phyloP scores from a whole-genome alignment of 2,888 invertebrate species.

The Chloromyia formosa region DNA sequence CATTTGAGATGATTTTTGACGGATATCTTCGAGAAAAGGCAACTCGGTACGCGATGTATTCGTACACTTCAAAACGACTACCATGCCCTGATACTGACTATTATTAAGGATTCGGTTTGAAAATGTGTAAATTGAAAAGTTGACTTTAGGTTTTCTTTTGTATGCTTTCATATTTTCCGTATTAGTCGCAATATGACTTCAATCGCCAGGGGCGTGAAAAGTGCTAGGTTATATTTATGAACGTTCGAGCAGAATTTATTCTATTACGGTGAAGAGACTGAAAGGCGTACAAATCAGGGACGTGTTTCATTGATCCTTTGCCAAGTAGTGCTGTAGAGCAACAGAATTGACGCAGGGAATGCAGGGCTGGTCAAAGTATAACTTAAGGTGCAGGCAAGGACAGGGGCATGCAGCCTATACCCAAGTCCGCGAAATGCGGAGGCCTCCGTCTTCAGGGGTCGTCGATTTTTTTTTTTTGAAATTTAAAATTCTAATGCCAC shows the following conservation, averaged over 20 bases:
- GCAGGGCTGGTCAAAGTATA: no score
- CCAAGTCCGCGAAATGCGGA: no score
- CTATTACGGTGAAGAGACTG: no score
- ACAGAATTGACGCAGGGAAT: no score
- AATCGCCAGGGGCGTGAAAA: not conserved
- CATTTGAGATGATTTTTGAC: not conserved
- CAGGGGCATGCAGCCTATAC: no score
- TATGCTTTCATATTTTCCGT: not conserved
- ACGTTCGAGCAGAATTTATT: not conserved
- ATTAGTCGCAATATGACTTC: not conserved
- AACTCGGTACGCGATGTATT: not conserved
- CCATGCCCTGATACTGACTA: not conserved
- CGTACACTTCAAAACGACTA: not conserved
- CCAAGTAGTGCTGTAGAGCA: no score
- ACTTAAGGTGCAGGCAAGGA: no score
- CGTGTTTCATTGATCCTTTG: no score
- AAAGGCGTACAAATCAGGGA: no score
- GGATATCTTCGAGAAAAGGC: not conserved
- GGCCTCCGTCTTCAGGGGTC: no score
- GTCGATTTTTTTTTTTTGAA: no score
- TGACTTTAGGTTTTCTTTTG: not conserved
- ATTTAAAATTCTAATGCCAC: no score
- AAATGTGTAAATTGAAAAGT: not conserved
- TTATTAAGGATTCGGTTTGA: not conserved
- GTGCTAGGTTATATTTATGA: not conserved